phyloP scores from a whole-genome alignment of 2,113 vertebrate genomes.

The Saguinus midas region DNA sequence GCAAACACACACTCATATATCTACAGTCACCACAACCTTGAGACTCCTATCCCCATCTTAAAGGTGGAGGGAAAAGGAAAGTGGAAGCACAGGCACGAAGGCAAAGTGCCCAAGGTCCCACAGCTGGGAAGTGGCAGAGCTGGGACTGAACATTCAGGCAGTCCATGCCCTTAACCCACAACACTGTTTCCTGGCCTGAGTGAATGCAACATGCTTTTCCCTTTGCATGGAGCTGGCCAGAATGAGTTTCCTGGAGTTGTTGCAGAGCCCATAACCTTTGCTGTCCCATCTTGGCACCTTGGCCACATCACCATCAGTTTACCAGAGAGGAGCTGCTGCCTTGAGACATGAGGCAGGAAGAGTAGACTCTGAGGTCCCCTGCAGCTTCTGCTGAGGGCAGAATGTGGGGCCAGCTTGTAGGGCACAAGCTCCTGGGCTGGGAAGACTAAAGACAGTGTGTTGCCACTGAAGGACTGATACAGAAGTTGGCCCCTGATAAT shows the following conservation, averaged over 20 bases:
- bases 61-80: not conserved
- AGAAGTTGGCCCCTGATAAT: not conserved
- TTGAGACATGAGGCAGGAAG: not conserved
- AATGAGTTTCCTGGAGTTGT: not conserved
- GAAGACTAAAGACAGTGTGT: not conserved
- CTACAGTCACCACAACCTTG: not conserved
- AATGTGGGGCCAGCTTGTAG: accelerated
- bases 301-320: not conserved
- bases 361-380: not conserved
- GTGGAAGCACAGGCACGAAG: not conserved
- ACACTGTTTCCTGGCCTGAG: not conserved
- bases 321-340: not conserved
- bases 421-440: not conserved
- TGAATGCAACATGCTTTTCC: not conserved
- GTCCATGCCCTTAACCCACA: not conserved
- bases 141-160: not conserved
- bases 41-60: not conserved
- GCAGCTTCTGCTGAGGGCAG: not conserved
- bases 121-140: not conserved
- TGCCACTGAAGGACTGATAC: not conserved
- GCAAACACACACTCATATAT: not conserved
- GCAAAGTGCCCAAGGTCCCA: not conserved
- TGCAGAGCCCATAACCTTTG: not conserved
- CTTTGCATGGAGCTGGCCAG: not conserved
- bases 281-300: not conserved